Base-by-base conservation (phyloP, 2,888 invertebrate genomes). In the Lamellibrachia columna region DNA sequence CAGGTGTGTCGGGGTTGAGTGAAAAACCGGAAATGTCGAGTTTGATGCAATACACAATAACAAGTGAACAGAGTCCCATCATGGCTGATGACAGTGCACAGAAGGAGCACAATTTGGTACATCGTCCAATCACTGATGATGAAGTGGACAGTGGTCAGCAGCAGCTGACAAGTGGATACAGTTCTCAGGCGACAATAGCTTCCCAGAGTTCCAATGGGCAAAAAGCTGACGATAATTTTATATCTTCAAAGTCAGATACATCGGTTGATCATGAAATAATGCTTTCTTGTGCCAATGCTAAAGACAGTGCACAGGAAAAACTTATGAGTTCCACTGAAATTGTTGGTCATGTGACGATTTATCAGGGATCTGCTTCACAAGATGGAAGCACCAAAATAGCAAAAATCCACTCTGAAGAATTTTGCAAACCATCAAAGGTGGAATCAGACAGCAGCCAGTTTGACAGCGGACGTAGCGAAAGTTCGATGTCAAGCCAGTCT, bases 181-280 rank as follows among this genome's bases (percentile, higher is more conserved):
- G 75, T 15, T 75, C 75, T 22, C 75, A 22, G 75, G 75, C 22
- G 75, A 75, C 75, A 22, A n/a, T 7, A n/a, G 75, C 75, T 75
- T 75, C 75, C 75, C 75, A 75, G 75, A 75, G 75, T 75, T 75
- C 75, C 75, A 75, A 15, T 75, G 75, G 75, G 75, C 75, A 75
- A 2, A 15, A 75, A 0, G 40, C 40, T 40, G 40, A 40, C 4
- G 2, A 22, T 75, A 75, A 75, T n/a, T 75, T 75, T 75, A n/a
- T n/a, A 11, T 75, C n/a, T 15, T 75, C n/a, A 6, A 75, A 22
- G 75, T 75, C 75, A 1, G 55, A 55, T 55, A 9, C 55, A 0
- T 55, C 55, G 15, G 75, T 22, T 0, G 75, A 75, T 22, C 75
- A 75, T n/a, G 22, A 75, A n/a, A 22, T 3, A 11, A 2, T 1